A percentile compares a stretch with the other conserved stretches of the same genome.
These are phyloP conservation scores for Heterotis niloticus DNA, from an alignment of 2,113 vertebrate species.

Conservation along the genomic window DNA sequence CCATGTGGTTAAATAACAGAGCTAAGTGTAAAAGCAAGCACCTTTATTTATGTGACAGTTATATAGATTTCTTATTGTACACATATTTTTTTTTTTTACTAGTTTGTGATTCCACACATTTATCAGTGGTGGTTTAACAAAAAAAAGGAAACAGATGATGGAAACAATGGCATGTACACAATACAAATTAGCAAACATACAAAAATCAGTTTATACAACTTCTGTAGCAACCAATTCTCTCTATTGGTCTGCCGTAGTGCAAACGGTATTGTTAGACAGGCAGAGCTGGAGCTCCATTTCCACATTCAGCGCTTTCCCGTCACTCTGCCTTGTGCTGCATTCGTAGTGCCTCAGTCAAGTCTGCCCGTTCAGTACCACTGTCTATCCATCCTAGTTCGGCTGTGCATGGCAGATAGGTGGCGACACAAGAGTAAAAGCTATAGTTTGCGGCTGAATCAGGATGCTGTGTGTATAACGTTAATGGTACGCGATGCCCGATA, in stretches of 20 bases:
- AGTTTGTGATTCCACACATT: slow-evolving; percentile 71
- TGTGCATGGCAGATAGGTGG: slow-evolving; percentile 72
- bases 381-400: slow-evolving; percentile 80
- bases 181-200: slow-evolving; percentile 87
- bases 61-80: slow-evolving; percentile 70
- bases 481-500: slow-evolving; percentile 47
- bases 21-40: slow-evolving; percentile 70
- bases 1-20: slow-evolving; percentile 41
- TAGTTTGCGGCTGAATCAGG: slow-evolving; percentile 51
- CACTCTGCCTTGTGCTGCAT: slow-evolving; percentile 60
- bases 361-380: slow-evolving; percentile 69
- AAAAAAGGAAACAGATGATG: slow-evolving; percentile 86
- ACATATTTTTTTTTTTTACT: slow-evolving; percentile 54
- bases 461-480: slow-evolving; percentile 44
- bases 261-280: slow-evolving; percentile 79
- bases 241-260: slow-evolving; percentile 86
- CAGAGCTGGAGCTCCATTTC: slow-evolving; percentile 65
- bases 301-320: slow-evolving; percentile 51
- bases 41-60: slow-evolving; percentile 73
- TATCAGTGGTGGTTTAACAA: slow-evolving; percentile 76
- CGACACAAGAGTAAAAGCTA: slow-evolving; percentile 53
- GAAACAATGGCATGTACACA: slow-evolving; percentile 87
- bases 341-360: slow-evolving; percentile 71
- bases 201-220: slow-evolving; percentile 88
- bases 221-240: slow-evolving; percentile 84